phyloP scores from a whole-genome alignment of 2,113 vertebrate genomes.

The Oryzias melastigma region DNA sequence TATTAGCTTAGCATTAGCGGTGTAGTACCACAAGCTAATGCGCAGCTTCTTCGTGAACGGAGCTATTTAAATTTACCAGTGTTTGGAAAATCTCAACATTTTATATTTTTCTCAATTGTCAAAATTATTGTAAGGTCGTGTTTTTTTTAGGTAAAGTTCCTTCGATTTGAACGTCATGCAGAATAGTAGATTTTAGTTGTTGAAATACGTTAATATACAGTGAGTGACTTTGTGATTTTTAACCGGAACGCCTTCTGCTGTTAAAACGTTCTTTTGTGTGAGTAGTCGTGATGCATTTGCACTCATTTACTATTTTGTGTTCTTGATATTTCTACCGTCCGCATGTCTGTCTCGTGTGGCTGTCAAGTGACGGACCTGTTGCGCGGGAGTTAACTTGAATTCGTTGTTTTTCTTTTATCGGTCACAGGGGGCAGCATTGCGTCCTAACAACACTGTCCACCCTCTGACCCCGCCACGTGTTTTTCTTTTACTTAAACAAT shows the following conservation, averaged over 20 bases:
- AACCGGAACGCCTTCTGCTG: too few species aligned
- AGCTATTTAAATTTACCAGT: too few species aligned
- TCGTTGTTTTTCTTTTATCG: constrained; percentile 17
- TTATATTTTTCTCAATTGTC: rapidly evolving
- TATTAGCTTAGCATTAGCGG: background rate
- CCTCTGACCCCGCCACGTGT: background rate
- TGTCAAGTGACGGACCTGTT: constrained; percentile 42
- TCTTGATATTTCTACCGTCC: background rate
- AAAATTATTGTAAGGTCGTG: too few species aligned
- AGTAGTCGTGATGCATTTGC: background rate
- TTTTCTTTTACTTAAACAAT: background rate
- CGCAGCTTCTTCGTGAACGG: background rate
- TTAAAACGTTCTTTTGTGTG: too few species aligned
- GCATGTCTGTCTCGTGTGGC: constrained; percentile 17
- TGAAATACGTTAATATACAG: too few species aligned
- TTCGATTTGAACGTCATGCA: too few species aligned
- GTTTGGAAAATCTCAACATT: too few species aligned
- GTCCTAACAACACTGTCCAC: background rate
- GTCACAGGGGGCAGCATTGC: constrained; percentile 55
- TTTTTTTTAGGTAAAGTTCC: too few species aligned
- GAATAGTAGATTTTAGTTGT: too few species aligned
- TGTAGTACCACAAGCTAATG: constrained; percentile 7
- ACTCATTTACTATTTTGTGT: background rate
- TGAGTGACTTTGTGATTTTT: too few species aligned
- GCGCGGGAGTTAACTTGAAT: constrained; percentile 71